Evolutionary conservation across 2,797 vertebrate species (phyloP).

Genomic region (Crypturellus tataupa): DNA sequence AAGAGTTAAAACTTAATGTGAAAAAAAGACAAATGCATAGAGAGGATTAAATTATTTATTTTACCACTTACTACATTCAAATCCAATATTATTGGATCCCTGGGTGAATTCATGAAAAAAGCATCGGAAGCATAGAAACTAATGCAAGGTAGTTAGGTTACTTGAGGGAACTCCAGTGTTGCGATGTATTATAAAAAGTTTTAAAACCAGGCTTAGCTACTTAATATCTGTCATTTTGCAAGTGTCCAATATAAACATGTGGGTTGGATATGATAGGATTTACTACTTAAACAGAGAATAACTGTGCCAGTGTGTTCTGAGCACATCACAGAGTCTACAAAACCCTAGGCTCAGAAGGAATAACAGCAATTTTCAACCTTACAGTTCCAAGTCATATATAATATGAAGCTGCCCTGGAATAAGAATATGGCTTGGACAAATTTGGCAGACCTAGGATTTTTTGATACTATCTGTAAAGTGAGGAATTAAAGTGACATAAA

Average conservation of each 20-base stretch:
- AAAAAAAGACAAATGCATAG: background rate
- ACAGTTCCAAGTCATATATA: background rate
- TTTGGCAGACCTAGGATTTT: background rate
- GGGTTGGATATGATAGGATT: constrained; percentile 40
- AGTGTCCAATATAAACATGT: constrained; percentile 40
- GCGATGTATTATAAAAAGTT: background rate
- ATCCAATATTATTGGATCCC: background rate
- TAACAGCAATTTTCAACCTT: background rate
- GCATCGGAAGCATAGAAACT: background rate
- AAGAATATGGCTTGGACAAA: background rate
- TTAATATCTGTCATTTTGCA: constrained; percentile 33
- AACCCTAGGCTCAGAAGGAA: background rate
- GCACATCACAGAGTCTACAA: background rate
- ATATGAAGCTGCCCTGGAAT: background rate
- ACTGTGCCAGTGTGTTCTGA: constrained; percentile 1
- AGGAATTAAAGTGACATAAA: background rate
- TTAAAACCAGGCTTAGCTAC: constrained; percentile 25
- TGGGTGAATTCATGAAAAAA: background rate
- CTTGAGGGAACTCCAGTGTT: constrained; percentile 16
- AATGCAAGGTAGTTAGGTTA: background rate
- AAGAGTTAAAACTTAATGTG: background rate
- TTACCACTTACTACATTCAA: background rate
- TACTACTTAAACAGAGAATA: constrained; percentile 31
- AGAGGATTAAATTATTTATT: constrained; percentile 17
- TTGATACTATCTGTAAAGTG: background rate